Evolutionary conservation across 1,140 invertebrate genomes (phyloP), one percentile per base, ranked within the genome.

Genomic region (Lepidurus couesii): DNA sequence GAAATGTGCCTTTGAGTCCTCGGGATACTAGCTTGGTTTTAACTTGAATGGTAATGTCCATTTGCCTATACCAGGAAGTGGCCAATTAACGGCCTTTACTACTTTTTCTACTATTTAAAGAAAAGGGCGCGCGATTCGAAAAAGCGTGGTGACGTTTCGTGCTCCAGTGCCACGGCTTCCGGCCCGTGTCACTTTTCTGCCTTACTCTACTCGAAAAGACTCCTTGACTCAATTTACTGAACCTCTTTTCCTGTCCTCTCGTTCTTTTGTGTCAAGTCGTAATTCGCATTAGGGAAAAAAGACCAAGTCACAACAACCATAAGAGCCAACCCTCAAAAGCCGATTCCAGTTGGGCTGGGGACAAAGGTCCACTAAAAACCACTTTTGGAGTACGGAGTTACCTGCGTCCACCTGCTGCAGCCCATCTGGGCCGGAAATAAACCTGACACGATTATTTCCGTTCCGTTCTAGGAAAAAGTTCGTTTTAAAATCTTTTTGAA

Each of bases 21-120:
- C 13, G 47, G 47, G 47, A 65, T 65, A 65, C 47, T 6, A 21
- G 47, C 11, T 6, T 9, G 47, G 6, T 65, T 16, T 16, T 13
- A 65, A 9, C 47, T n/a, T 65, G 47, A 65, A 65, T 65, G 21
- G 47, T 65, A 65, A 65, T 65, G 47, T 21, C 47, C 47, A 13
- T 65, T 65, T 65, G 47, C 47, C 47, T 65, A 65, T 13, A 9
- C 47, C 47, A 65, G 47, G 47, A 65, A 65, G 47, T 65, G 13
- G 13, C 47, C 47, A 65, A 65, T 65, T 65, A 65, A 13, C 47
- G 21, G 11, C 47, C 47, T 65, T 65, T 65, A n/a, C 13, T 65
- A 6, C 13, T 0, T 6, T 65, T 65, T 6, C 10, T 6, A 6
- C 26, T 1, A 26, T 26, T 26, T 13, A 65, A 65, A 65, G 47